These are phyloP conservation scores for Periphyllus acericola DNA, from an alignment of 2,888 invertebrate species.

Conservation along the genomic window DNA sequence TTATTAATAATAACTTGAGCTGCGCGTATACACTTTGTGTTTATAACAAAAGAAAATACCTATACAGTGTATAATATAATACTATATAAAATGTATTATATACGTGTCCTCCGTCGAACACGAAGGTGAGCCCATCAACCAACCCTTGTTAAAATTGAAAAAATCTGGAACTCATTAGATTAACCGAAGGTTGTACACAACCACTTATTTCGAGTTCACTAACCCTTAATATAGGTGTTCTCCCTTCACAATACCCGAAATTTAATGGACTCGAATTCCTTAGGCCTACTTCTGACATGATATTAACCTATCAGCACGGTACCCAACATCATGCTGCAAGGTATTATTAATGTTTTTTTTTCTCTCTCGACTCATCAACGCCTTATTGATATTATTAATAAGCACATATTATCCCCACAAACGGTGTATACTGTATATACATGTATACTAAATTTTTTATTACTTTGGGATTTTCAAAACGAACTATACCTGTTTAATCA, in stretches of 20 bases:
- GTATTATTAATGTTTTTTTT: constrained; percentile 7
- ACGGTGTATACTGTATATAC: neutral
- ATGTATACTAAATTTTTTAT: constrained; percentile 14
- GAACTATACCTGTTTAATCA: constrained; percentile 33
- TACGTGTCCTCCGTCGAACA: neutral
- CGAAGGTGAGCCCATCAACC: neutral
- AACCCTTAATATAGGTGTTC: constrained; percentile 10
- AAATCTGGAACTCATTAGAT: constrained; percentile 34
- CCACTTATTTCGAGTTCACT: constrained; percentile 19
- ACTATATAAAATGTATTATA: no score
- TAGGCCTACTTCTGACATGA: constrained; percentile 1
- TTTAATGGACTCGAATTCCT: constrained; percentile 51
- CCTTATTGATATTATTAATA: constrained; percentile 13
- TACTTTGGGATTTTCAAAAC: constrained; percentile 20
- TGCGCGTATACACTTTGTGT: neutral
- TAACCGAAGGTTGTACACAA: constrained; percentile 15
- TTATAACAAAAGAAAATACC: neutral
- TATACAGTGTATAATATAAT: neutral
- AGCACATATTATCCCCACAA: neutral
- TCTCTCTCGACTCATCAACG: constrained; percentile 22
- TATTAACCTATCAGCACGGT: constrained; percentile 8
- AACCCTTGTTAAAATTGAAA: neutral
- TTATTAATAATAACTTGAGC: constrained; percentile 4
- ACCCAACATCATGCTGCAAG: neutral
- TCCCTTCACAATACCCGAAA: constrained; percentile 3